Evolutionary conservation across 2,888 invertebrate species (phyloP).

Genomic region (Acleris cristana): DNA sequence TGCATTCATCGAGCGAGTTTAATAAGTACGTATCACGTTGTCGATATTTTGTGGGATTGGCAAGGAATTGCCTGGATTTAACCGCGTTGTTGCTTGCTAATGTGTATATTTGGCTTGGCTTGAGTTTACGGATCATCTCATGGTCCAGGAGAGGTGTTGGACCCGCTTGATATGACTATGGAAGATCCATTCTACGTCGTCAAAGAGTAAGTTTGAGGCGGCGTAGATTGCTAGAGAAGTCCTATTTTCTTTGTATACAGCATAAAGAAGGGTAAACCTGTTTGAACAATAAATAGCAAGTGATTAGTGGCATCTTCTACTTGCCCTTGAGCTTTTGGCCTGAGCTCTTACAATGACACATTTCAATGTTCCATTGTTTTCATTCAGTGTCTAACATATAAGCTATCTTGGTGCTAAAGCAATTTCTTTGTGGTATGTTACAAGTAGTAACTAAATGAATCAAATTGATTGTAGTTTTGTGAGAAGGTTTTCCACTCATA

Average conservation of each 20-base stretch:
- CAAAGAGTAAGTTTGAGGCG: slow-evolving; percentile 93
- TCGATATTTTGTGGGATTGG: slow-evolving; percentile 81
- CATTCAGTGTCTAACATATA: no score
- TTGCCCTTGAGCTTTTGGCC: no score
- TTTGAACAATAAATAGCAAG: not conserved
- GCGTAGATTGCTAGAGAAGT: slow-evolving; percentile 33
- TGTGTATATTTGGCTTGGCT: slow-evolving; percentile 45
- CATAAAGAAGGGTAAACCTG: not conserved
- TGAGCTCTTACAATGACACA: no score
- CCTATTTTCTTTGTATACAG: slow-evolving; percentile 13
- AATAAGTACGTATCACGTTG: slow-evolving; percentile 66
- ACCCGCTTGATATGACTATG: slow-evolving; percentile 94
- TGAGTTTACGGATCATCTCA: slow-evolving; percentile 52
- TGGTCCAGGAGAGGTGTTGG: slow-evolving; percentile 59
- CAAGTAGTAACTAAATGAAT: no score
- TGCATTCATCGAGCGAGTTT: slow-evolving; percentile 63
- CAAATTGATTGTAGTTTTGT: no score
- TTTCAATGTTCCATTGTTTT: no score
- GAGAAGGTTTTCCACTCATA: no score
- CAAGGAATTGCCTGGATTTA: slow-evolving; percentile 59
- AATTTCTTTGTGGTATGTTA: no score
- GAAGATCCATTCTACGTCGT: slow-evolving; percentile 99
- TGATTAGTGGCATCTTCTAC: no score
- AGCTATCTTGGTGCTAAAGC: no score
- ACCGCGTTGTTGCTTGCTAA: slow-evolving; percentile 51